phyloP scores from a whole-genome alignment of 2,888 invertebrate species.

The Adelognathus sp. region DNA sequence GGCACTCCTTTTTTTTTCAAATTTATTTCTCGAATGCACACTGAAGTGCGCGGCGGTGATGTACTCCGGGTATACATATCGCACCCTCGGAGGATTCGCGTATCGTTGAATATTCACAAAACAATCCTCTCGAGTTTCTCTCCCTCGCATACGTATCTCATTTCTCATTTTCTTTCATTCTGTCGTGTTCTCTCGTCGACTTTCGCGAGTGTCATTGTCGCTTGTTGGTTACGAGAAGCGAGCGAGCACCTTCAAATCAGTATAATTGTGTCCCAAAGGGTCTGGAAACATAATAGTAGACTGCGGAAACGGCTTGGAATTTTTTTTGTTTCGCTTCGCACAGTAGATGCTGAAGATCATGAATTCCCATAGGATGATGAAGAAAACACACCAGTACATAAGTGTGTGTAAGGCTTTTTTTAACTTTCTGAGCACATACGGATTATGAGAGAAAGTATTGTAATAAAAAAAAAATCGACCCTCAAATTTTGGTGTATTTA shows the following conservation, averaged over 20 bases:
- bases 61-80: neutral
- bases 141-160: constrained; percentile 8
- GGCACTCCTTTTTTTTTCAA: neutral
- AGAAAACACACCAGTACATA: constrained; percentile 9
- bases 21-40: neutral
- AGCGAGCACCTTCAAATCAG: constrained; percentile 75
- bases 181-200: neutral
- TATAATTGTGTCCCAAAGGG: constrained; percentile 76
- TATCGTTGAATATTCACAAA: constrained; percentile 31
- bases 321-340: constrained; percentile 3
- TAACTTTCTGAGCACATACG: too few relatives aligned
- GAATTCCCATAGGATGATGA: constrained; percentile 24
- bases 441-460: too few relatives aligned
- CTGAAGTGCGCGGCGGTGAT: neutral
- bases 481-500: too few relatives aligned
- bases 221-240: constrained; percentile 22
- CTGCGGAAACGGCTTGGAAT: neutral
- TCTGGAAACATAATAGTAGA: constrained; percentile 57
- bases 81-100: neutral
- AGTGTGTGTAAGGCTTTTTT: too few relatives aligned
- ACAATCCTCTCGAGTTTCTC: constrained; percentile 22
- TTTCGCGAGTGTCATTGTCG: constrained; percentile 66
- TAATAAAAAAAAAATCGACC: too few relatives aligned
- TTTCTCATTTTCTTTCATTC: neutral
- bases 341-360: neutral